These are phyloP conservation scores for Corythornis cristatus DNA, from an alignment of 2,113 vertebrate species.

Conservation along the genomic window DNA sequence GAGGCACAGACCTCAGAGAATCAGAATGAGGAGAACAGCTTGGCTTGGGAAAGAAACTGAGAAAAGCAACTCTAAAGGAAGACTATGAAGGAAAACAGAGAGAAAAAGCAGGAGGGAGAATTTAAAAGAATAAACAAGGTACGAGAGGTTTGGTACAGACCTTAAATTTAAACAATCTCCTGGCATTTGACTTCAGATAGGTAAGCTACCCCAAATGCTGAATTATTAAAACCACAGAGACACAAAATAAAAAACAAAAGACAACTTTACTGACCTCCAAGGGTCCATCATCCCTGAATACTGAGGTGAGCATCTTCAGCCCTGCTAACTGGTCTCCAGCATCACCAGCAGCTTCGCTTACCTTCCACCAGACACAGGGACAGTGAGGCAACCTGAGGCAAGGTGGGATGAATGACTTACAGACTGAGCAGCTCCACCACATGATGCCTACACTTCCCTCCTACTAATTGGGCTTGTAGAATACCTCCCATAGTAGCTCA, in stretches of 20 bases:
- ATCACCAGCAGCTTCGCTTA: background rate
- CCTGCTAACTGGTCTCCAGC: background rate
- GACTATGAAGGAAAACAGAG: background rate
- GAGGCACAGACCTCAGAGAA: background rate
- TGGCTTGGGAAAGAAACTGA: background rate
- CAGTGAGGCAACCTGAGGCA: background rate
- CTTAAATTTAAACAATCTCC: background rate
- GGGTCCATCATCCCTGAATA: background rate
- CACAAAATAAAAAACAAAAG: background rate
- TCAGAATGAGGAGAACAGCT: background rate
- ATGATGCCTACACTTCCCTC: rapidly evolving
- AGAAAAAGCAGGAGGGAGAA: background rate
- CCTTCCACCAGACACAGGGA: background rate
- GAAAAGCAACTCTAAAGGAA: background rate
- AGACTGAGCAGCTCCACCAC: background rate
- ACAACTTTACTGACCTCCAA: background rate
- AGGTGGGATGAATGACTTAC: background rate
- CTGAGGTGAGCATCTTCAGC: background rate
- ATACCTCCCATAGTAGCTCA: background rate
- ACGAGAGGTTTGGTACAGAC: background rate
- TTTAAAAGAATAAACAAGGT: background rate
- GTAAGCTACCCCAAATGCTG: background rate
- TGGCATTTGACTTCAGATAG: background rate
- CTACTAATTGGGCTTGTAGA: background rate
- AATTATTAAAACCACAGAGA: background rate